phyloP scores from a whole-genome alignment of 2,888 invertebrate genomes.

The Tricholauxania praeusta region DNA sequence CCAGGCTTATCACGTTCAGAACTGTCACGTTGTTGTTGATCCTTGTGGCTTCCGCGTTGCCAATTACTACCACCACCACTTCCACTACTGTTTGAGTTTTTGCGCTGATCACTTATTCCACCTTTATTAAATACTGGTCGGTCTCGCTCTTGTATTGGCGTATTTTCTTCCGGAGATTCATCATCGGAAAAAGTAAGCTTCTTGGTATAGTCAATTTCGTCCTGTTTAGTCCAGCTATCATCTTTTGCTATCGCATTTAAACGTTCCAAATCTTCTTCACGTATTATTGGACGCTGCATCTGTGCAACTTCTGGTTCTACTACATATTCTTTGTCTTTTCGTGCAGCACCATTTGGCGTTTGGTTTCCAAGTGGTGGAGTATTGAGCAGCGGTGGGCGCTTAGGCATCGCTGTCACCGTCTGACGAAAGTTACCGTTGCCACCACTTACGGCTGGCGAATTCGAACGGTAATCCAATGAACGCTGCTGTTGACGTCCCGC shows the following conservation, averaged over 20 bases:
- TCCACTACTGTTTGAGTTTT: slow-evolving; percentile 49
- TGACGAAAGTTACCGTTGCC: slow-evolving; percentile 54
- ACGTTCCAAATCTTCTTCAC: slow-evolving; percentile 91
- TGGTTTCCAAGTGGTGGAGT: slow-evolving; percentile 53
- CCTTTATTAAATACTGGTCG: slow-evolving; percentile 51
- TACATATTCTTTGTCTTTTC: slow-evolving; percentile 63
- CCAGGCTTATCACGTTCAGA: slow-evolving; percentile 47
- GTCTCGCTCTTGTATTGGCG: slow-evolving; percentile 51
- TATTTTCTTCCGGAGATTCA: slow-evolving; percentile 71
- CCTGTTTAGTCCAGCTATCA: slow-evolving; percentile 92
- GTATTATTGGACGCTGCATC: slow-evolving; percentile 87
- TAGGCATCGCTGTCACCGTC: slow-evolving; percentile 60
- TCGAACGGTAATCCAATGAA: slow-evolving; percentile 53
- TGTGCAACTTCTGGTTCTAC: slow-evolving; percentile 73
- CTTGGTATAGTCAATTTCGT: slow-evolving; percentile 95
- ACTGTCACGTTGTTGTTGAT: slow-evolving; percentile 42
- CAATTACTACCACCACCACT: slow-evolving; percentile 41
- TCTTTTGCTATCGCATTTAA: slow-evolving; percentile 92
- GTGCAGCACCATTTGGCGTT: slow-evolving; percentile 49
- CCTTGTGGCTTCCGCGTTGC: slow-evolving; percentile 50
- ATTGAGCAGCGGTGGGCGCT: slow-evolving; percentile 58
- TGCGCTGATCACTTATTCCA: slow-evolving; percentile 48
- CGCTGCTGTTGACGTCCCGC: slow-evolving; percentile 36
- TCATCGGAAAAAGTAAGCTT: slow-evolving; percentile 96
- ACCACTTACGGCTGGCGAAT: slow-evolving; percentile 49